Conservation (phyloP, 2,113 vertebrate genomes). For the Tenrec ecaudatus region DNA sequence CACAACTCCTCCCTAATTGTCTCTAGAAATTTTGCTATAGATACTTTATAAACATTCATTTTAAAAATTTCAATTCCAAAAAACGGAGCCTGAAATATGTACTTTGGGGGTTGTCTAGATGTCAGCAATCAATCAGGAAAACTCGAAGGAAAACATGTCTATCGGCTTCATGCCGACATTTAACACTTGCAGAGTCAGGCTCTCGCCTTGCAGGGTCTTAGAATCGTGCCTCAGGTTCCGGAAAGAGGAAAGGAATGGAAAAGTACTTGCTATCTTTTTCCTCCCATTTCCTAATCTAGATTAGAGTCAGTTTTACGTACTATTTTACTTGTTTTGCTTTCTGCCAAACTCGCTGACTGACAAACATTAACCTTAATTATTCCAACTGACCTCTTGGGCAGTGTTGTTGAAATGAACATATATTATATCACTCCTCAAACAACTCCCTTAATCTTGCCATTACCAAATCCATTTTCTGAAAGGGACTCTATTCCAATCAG, state of each 20-base stretch:
- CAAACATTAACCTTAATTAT: slow-evolving; percentile 47
- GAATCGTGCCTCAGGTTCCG: not conserved
- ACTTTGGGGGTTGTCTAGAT: not conserved
- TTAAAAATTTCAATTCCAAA: slow-evolving; percentile 35
- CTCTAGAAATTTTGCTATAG: slow-evolving; percentile 1
- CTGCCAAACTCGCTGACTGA: not conserved
- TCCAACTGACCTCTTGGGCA: slow-evolving; percentile 5
- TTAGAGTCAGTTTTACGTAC: not conserved
- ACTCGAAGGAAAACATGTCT: slow-evolving; percentile 34
- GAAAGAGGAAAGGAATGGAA: not conserved
- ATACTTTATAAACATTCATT: slow-evolving; percentile 31
- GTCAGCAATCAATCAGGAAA: not conserved
- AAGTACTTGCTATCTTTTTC: not conserved
- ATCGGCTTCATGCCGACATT: not conserved
- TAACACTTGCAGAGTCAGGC: slow-evolving; percentile 10
- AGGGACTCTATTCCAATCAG: slow-evolving; percentile 36
- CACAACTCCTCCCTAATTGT: not conserved
- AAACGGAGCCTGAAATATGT: slow-evolving; percentile 20
- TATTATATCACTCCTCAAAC: slow-evolving; percentile 24
- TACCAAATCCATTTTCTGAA: slow-evolving; percentile 40
- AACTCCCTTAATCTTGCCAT: slow-evolving; percentile 13
- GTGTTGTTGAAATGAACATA: slow-evolving; percentile 2
- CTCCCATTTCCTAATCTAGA: slow-evolving; percentile 6
- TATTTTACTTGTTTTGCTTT: slow-evolving; percentile 42
- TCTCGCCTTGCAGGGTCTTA: not conserved